Base-by-base conservation (phyloP, 92 coral and sea anemone genomes). In the Bergia sp. region DNA sequence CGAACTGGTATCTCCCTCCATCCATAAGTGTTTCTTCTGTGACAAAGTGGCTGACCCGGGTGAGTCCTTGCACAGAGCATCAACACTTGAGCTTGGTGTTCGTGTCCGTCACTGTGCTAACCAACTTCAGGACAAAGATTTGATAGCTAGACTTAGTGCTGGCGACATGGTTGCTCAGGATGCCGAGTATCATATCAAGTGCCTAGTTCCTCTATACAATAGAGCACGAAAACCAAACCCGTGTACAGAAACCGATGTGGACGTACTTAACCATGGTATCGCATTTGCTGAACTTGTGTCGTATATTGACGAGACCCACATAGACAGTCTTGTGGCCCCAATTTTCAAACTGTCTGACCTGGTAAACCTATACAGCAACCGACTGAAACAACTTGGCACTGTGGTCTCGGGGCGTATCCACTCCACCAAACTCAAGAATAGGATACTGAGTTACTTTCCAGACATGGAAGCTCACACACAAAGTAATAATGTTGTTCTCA, bases 271-370 rank as follows among this genome's bases (percentile, higher is more conserved):
- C 75, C 89, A 88, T 76, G 86, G 91, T 64, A 79, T 75, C 20
- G 88, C 88, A 40, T 91, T 91, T 41, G 87, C 93, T 58, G 91
- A 75, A 47, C 91, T 88, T 65, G 89, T 91, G 57, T 66, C 90
- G 2, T 88, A 77, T 80, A 90, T 86, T 55, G 91, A 87, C 41
- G 89, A 88, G n/a, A 79, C 82, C 45, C 75, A 82, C 45, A 38
- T 49, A 12, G 89, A 82, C 85, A 80, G 83, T 72, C 81, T n/a
- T 44, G 65, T 82, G 9, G 89, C 91, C 37, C 86, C 93, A 83
- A 81, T 88, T 69, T 88, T 88, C 57, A 91, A 91, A 80, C 10
- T 82, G 47, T 83, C 93, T 45, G 91, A 91, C 86, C 81, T 88
- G 21, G 50, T 71, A 44, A 88, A 65, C 43, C 45, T 88, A 55